Percentiles rank a stretch among this genome's conserved stretches.
These are phyloP conservation scores for Lampris incognitus DNA, from an alignment of 2,113 vertebrate genomes.

Conservation along the genomic window DNA sequence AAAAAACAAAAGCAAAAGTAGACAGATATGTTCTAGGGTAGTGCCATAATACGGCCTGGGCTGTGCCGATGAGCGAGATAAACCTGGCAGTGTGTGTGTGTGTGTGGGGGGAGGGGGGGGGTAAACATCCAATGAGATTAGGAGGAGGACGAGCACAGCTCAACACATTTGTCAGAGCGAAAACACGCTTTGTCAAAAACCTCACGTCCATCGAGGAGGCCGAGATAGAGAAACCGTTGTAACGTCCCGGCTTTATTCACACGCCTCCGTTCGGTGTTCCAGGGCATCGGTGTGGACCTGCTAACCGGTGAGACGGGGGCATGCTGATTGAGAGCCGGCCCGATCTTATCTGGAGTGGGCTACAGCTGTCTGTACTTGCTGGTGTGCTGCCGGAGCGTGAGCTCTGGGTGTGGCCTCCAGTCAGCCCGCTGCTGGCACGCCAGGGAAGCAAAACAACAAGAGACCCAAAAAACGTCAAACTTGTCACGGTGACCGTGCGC, in stretches of 20 bases:
- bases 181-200: slow-evolving; percentile 30
- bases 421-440: slow-evolving; percentile 42
- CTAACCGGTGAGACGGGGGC: slow-evolving; percentile 4
- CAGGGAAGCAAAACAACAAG: slow-evolving; percentile 27
- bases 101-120: slow-evolving; percentile 27
- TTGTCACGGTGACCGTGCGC: slow-evolving; percentile 44
- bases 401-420: slow-evolving; percentile 70
- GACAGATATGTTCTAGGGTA: slow-evolving; percentile 38
- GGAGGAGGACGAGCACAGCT: slow-evolving; percentile 61
- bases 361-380: slow-evolving; percentile 50
- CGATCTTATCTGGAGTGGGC: slow-evolving; percentile 66
- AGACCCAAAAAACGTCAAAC: slow-evolving; percentile 38
- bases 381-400: slow-evolving; percentile 48
- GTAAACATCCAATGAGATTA: slow-evolving; percentile 74
- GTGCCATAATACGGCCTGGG: slow-evolving; percentile 48
- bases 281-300: slow-evolving; percentile 1
- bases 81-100: slow-evolving; percentile 30
- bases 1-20: slow-evolving; percentile 62
- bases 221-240: slow-evolving; percentile 12
- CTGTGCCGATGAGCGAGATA: slow-evolving; percentile 63
- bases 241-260: slow-evolving; percentile 11
- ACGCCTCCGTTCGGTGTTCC: slow-evolving; percentile 10
- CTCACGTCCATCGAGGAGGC: not conserved
- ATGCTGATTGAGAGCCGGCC: slow-evolving; percentile 29
- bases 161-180: slow-evolving; percentile 55